Base-by-base conservation (phyloP, 2,888 invertebrate species). In the Tachina fera region DNA sequence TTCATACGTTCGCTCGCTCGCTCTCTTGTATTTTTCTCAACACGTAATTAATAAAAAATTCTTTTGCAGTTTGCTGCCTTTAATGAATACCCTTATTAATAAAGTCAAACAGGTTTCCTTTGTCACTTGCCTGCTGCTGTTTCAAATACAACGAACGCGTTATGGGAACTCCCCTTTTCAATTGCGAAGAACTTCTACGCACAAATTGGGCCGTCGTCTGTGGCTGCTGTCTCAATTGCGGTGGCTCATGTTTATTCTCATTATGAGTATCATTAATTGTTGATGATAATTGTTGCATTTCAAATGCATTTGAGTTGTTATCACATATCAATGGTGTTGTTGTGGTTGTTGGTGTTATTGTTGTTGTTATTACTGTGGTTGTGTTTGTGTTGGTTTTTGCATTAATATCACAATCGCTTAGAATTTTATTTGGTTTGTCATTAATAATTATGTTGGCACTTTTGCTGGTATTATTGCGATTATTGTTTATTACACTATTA, bases 91-190 rank as follows among this genome's bases (percentile, higher is more conserved):
- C 65, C 65, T 14, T 71, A 61, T 5, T 47, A 31, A 31, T 31
- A 53, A 16, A 6, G 5, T 43, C 16, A 56, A 63, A 39, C 56
- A 9, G 58, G 67, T 72, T 72, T 58, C 47, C 47, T 13, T 43
- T 65, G 11, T 43, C 71, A 91, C 91, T 92, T 92, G 91, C 92
- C 92, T 92, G 92, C 88, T 92, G 92, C 87, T 92, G 91, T 88
- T 89, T 90, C 89, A 91, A 90, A 88, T 91, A 91, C 84, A 90
- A 89, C 74, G 91, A 91, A 68, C 90, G 89, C 80, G 89, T 91
- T 16, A 92, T 87, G 78, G 90, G 90, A 56, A 89, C 89, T 84
- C 90, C 90, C 71, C 91, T 90, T 63, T 90, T 89, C 81, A 92
- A 77, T 68, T 89, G 70, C 87, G 88, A 49, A 76, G 72, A 84